Conservation (phyloP, 2,888 invertebrate genomes). For the Rotaria magnacalcarata region DNA sequence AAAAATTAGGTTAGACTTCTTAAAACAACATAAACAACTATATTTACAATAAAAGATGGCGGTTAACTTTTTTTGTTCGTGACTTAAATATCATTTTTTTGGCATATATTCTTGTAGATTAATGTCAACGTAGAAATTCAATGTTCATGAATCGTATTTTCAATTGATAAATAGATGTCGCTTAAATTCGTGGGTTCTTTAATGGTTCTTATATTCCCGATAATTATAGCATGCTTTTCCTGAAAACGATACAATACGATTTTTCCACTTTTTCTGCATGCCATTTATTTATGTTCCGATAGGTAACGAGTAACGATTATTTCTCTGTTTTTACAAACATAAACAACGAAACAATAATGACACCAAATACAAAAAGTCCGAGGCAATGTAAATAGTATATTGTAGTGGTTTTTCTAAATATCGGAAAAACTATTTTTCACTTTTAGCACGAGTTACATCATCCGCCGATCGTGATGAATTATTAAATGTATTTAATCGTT, state of each 20-base stretch:
- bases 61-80: neutral
- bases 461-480: neutral
- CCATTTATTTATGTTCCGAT: neutral
- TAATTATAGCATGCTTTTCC: neutral
- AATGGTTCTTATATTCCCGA: neutral
- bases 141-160: neutral
- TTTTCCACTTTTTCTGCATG: neutral
- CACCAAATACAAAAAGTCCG: neutral
- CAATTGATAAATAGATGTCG: neutral
- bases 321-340: neutral
- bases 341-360: neutral
- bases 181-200: neutral
- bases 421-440: neutral
- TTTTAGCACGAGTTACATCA: neutral
- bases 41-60: neutral
- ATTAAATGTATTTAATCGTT: neutral
- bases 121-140: neutral
- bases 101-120: neutral
- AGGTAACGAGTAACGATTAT: neutral
- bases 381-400: neutral
- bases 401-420: neutral
- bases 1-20: neutral
- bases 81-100: neutral
- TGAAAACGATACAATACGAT: neutral
- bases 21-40: neutral